A percentile compares a stretch with the other conserved stretches of the same genome.
Evolutionary conservation across 23 tunicate species (phyloP).

Genomic region (Trididemnum nubilum): DNA sequence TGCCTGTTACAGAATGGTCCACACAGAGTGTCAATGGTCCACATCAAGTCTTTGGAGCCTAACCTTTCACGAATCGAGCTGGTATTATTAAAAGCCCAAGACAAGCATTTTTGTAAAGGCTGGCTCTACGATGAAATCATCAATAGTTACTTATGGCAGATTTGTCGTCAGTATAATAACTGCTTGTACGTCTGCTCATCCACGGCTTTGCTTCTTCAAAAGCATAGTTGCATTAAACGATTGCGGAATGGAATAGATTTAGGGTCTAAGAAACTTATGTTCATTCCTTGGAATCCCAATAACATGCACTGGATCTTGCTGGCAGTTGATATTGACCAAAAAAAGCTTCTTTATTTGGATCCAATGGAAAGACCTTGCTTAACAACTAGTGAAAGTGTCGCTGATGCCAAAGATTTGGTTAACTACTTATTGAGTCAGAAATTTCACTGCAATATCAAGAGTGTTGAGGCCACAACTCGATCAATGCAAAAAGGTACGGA

Average conservation of each 20-base stretch:
- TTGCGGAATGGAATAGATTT: constrained; percentile 8
- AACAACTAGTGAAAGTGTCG: not conserved
- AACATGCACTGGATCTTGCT: constrained; percentile 41
- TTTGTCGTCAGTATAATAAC: constrained; percentile 7
- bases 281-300: constrained; percentile 38
- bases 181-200: constrained; percentile 22
- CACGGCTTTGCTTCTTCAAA: not conserved
- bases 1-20: constrained; percentile 31
- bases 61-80: not conserved
- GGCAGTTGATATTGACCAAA: constrained; percentile 17
- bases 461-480: constrained; percentile 20
- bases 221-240: not conserved
- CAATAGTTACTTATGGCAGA: constrained; percentile 28
- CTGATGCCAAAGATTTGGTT: constrained; percentile 16
- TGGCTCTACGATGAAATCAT: constrained; percentile 39
- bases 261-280: not conserved
- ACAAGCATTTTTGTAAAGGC: constrained; percentile 11
- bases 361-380: not conserved
- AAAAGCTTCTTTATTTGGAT: constrained; percentile 28
- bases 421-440: not conserved
- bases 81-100: not conserved
- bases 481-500: not conserved
- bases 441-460: not conserved
- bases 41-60: constrained; percentile 32
- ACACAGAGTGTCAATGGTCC: constrained; percentile 15